A percentile compares a stretch with the other conserved stretches of the same genome.
These are phyloP conservation scores for Puffinus mauretanicus DNA, from an alignment of 2,113 vertebrate genomes.

Conservation along the genomic window DNA sequence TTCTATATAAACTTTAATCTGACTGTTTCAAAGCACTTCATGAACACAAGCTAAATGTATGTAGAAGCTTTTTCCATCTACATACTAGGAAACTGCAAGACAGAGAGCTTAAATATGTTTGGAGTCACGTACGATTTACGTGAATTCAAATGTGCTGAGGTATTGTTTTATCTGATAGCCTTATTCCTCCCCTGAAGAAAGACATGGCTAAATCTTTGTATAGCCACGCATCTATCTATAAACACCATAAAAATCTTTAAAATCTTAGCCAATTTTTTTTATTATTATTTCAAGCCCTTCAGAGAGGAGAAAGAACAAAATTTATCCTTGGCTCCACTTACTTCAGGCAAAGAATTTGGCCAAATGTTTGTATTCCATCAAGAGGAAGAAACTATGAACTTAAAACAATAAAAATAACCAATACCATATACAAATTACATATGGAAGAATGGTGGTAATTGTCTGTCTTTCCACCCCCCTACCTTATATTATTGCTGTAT, in stretches of 20 bases:
- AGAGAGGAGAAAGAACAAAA: conserved; percentile 29
- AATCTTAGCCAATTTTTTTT: conserved; percentile 13
- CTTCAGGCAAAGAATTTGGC: conserved; percentile 28
- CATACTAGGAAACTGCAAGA: neutral
- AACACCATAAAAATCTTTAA: conserved; percentile 18
- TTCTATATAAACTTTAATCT: neutral
- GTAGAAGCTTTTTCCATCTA: neutral
- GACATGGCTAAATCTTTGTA: neutral
- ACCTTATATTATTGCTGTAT: conserved; percentile 26
- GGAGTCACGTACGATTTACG: neutral
- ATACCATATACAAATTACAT: conserved; percentile 44
- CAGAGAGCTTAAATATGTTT: neutral
- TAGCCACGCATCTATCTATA: conserved; percentile 5
- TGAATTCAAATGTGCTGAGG: conserved; percentile 43
- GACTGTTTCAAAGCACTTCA: neutral
- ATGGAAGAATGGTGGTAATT: conserved; percentile 38
- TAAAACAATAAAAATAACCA: conserved; percentile 52
- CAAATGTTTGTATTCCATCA: conserved; percentile 41
- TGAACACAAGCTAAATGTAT: neutral
- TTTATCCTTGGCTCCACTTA: conserved; percentile 25
- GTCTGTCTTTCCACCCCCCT: conserved; percentile 7
- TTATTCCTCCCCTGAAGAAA: neutral
- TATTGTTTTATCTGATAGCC: conserved; percentile 29
- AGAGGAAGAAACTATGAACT: conserved; percentile 50
- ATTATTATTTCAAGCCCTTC: conserved; percentile 56